Percentiles rank a stretch among this genome's conserved stretches.
phyloP scores from a whole-genome alignment of 2,888 invertebrate genomes.

The Callimorpha dominula region DNA sequence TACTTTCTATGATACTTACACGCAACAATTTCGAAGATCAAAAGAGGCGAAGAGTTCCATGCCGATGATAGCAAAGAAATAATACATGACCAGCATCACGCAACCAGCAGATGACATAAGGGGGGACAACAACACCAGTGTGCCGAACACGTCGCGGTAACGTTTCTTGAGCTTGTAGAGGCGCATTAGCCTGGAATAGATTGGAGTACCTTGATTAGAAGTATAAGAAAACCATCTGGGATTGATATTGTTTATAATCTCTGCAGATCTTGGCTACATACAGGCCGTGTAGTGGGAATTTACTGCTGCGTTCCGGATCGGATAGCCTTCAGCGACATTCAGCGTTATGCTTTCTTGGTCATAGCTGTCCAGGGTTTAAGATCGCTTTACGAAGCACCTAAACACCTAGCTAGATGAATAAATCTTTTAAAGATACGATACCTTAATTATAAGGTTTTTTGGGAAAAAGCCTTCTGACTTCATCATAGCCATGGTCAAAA shows the following conservation, averaged over 20 bases:
- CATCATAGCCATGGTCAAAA: background rate
- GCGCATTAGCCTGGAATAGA: constrained; percentile 84
- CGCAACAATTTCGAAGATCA: constrained; percentile 93
- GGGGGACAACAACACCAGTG: constrained; percentile 92
- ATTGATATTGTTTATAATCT: background rate
- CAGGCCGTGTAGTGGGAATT: background rate
- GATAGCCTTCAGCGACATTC: background rate
- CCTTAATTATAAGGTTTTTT: too few species aligned
- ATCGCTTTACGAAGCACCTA: too few species aligned
- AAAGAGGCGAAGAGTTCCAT: constrained; percentile 94
- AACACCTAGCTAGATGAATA: too few species aligned
- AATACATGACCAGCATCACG: constrained; percentile 94
- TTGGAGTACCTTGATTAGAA: background rate
- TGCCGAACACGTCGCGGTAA: constrained; percentile 94
- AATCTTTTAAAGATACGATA: too few species aligned
- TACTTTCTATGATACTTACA: constrained; percentile 83
- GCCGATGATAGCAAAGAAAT: constrained; percentile 95
- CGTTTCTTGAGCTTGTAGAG: constrained; percentile 93
- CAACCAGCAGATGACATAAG: constrained; percentile 94
- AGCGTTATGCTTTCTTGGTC: too few species aligned
- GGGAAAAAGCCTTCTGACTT: too few species aligned
- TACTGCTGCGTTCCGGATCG: background rate
- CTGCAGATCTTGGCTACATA: background rate
- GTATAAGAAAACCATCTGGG: background rate
- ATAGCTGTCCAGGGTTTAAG: too few species aligned